These are phyloP conservation scores for Siniperca undulata DNA, from an alignment of 2,797 vertebrate species.

Conservation along the genomic window DNA sequence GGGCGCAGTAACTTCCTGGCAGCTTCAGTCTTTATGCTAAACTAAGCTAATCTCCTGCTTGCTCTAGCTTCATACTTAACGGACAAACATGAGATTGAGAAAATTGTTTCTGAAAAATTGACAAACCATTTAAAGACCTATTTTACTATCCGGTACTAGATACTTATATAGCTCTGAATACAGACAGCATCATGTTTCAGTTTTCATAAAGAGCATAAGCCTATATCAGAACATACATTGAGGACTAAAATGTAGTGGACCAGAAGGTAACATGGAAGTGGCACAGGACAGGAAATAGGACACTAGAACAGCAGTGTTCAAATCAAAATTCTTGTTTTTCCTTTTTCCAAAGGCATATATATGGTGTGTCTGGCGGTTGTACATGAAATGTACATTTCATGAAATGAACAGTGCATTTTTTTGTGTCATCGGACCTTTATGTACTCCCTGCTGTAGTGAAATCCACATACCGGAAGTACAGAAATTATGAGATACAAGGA, in stretches of 20 bases:
- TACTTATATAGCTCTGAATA: too few species aligned
- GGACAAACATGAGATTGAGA: too few species aligned
- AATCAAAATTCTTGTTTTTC: conserved; percentile 1
- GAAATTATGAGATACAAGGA: conserved; percentile 36
- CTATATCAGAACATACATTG: background rate
- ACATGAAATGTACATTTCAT: background rate
- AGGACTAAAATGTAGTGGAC: background rate
- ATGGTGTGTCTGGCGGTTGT: background rate
- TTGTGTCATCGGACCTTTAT: background rate
- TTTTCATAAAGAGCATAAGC: too few species aligned
- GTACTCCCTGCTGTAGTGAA: conserved; percentile 9
- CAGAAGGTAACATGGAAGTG: background rate
- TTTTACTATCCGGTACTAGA: too few species aligned
- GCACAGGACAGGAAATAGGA: background rate
- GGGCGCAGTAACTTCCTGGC: background rate
- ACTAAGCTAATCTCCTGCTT: background rate
- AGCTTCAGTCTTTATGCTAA: background rate
- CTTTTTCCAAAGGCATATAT: background rate
- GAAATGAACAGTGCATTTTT: background rate
- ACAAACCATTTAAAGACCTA: too few species aligned
- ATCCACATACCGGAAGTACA: conserved; percentile 24
- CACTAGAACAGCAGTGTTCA: background rate
- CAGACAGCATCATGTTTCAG: too few species aligned
- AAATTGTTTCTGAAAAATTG: too few species aligned
- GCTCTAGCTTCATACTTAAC: background rate